A percentile compares a stretch with the other conserved stretches of the same genome.
These are phyloP conservation scores for Acrocephalus arundinaceus DNA, from an alignment of 2,113 vertebrate genomes.

Conservation along the genomic window DNA sequence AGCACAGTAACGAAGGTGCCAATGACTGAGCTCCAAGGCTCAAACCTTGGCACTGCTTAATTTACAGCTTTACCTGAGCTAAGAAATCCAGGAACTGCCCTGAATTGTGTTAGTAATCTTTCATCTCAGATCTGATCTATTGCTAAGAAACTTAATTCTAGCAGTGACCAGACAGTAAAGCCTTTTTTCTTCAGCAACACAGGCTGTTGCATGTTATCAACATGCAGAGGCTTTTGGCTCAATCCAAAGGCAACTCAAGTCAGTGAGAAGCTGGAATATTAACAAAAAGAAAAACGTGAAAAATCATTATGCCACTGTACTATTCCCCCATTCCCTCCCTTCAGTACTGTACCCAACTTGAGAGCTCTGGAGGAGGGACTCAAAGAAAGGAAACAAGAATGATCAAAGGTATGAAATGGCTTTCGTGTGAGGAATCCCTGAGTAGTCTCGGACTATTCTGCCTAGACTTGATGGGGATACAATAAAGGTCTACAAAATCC, in stretches of 20 bases:
- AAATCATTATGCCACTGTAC: background rate
- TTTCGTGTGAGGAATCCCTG: background rate
- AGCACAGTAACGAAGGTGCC: background rate
- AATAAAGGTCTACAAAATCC: background rate
- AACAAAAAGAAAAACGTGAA: background rate
- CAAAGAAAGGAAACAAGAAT: background rate
- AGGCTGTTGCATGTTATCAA: background rate
- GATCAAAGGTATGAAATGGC: background rate
- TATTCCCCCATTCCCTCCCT: background rate
- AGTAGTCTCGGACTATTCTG: background rate
- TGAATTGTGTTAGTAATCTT: background rate
- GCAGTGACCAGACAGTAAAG: conserved; percentile 16
- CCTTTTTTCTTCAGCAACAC: background rate
- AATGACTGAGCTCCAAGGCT: background rate
- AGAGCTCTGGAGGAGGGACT: background rate
- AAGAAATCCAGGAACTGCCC: conserved; percentile 32
- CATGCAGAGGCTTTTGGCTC: background rate
- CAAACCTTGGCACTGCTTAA: background rate
- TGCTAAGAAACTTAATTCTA: background rate
- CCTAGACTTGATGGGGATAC: background rate
- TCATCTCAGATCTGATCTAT: background rate
- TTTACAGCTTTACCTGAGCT: background rate
- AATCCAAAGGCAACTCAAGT: background rate
- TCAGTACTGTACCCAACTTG: background rate
- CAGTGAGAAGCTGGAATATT: background rate